Percentiles rank a stretch among this genome's conserved stretches.
phyloP scores from a whole-genome alignment of 2,113 vertebrate species.

The Elgaria multicarinata region DNA sequence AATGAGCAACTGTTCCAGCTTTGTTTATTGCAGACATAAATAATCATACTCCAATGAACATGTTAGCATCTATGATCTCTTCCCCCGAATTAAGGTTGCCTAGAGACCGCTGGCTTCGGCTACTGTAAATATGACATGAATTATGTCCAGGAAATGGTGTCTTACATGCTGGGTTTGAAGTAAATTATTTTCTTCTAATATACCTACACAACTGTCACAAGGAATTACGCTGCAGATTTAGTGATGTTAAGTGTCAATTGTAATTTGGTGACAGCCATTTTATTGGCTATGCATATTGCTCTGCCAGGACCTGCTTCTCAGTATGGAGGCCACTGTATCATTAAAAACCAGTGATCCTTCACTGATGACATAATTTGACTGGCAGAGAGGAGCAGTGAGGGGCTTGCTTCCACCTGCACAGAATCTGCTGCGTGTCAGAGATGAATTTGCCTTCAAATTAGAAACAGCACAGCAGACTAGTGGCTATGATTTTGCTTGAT shows the following conservation, averaged over 20 bases:
- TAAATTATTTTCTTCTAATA: constrained; percentile 88
- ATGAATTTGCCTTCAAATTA: constrained; percentile 95
- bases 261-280: constrained; percentile 89
- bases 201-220: constrained; percentile 86
- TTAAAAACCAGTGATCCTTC: constrained; percentile 90
- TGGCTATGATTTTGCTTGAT: constrained; percentile 86
- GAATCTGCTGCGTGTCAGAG: constrained; percentile 88
- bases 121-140: constrained; percentile 84
- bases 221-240: constrained; percentile 86
- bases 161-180: constrained; percentile 81
- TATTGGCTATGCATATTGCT: constrained; percentile 85
- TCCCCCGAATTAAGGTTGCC: constrained; percentile 77
- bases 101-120: constrained; percentile 79
- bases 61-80: constrained; percentile 78
- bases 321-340: constrained; percentile 85
- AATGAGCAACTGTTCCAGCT: constrained; percentile 77
- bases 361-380: constrained; percentile 92
- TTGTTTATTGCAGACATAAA: constrained; percentile 81
- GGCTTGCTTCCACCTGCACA: constrained; percentile 87
- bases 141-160: constrained; percentile 80
- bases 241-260: constrained; percentile 87
- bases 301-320: constrained; percentile 80
- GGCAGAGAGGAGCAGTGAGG: constrained; percentile 83
- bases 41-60: constrained; percentile 81
- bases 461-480: constrained; percentile 91